Conservation (phyloP, 92 coral and sea anemone species). For the Zoanthus solanderi region DNA sequence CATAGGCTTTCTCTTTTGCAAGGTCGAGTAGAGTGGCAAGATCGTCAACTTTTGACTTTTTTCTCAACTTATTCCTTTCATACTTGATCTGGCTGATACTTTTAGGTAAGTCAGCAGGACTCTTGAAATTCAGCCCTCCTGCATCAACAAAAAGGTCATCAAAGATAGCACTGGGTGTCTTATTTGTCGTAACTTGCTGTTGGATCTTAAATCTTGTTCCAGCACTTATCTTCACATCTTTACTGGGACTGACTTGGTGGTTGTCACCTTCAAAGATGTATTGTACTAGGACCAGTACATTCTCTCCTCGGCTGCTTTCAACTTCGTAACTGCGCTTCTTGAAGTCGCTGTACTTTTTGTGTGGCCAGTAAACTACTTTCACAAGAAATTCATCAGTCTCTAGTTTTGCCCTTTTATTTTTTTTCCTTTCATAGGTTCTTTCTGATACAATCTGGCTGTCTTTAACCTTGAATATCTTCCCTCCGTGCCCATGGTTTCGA, state of each 20-base stretch:
- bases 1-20: constrained; percentile 27
- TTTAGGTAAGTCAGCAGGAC: constrained; percentile 30
- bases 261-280: constrained; percentile 47
- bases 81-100: constrained; percentile 58
- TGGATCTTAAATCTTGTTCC: constrained; percentile 12
- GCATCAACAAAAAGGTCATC: constrained; percentile 4
- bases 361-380: constrained; percentile 40
- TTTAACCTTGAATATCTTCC: constrained; percentile 29
- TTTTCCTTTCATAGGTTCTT: not conserved
- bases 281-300: constrained; percentile 30
- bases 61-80: constrained; percentile 44
- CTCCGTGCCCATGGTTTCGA: constrained; percentile 53
- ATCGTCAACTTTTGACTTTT: constrained; percentile 52
- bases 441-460: constrained; percentile 1
- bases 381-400: constrained; percentile 34
- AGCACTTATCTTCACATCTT: constrained; percentile 32
- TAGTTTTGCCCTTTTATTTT: constrained; percentile 39
- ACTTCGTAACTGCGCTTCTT: constrained; percentile 47
- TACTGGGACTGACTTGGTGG: constrained; percentile 44
- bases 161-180: constrained; percentile 53
- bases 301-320: constrained; percentile 8
- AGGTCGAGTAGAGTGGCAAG: constrained; percentile 51
- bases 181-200: not conserved
- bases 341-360: constrained; percentile 65
- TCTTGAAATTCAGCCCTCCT: no score